Evolutionary conservation across 2,797 vertebrate genomes (phyloP).

Genomic region (Pangasius djambal): DNA sequence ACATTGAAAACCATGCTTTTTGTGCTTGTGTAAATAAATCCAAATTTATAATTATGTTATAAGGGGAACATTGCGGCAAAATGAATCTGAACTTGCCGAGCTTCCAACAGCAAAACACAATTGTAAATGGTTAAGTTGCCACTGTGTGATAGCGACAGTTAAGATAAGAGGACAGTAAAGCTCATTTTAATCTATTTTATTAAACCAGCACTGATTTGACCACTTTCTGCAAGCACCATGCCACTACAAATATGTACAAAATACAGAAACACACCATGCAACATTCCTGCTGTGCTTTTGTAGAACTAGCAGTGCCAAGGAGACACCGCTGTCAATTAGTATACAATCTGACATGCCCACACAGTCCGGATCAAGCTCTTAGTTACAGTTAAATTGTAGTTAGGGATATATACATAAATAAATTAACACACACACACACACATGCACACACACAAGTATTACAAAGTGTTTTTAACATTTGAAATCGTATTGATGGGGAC

Average conservation of each 20-base stretch:
- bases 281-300: too few species aligned
- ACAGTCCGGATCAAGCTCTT: too few species aligned
- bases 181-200: background rate
- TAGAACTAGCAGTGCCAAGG: too few species aligned
- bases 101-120: background rate
- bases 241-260: background rate
- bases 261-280: background rate
- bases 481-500: too few species aligned
- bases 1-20: background rate
- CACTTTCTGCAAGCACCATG: background rate
- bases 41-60: background rate
- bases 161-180: background rate
- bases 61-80: background rate
- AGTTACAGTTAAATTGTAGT: too few species aligned
- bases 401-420: too few species aligned
- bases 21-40: background rate
- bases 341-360: too few species aligned
- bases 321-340: too few species aligned
- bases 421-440: too few species aligned
- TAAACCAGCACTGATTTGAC: background rate
- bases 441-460: too few species aligned
- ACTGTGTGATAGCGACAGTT: background rate
- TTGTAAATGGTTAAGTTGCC: background rate
- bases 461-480: too few species aligned
- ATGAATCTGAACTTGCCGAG: background rate